Evolutionary conservation across 2,113 vertebrate genomes (phyloP), one percentile per base, ranked within the genome.

Genomic region (Columbina picui): DNA sequence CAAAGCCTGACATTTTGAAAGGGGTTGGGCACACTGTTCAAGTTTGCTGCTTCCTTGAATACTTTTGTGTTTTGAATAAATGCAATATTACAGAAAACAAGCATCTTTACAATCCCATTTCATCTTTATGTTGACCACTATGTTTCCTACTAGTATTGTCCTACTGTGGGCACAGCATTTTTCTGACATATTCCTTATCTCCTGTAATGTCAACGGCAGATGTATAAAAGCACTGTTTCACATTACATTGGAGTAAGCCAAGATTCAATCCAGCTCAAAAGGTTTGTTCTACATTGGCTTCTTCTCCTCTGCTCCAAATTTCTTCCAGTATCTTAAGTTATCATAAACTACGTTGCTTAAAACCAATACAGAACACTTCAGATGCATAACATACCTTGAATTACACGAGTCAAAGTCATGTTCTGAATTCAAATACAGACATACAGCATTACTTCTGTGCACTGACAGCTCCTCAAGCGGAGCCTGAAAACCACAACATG

Each of bases 1-100:
- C 38, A 29, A 55, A 43, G 10, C 8, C 41, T 29, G 13, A 39
- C 25, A 7, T 39, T 60, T 30, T 34, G 4, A 12, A n/a, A 39
- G 39, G 18, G 13, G 21, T 7, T 14, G 30, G 16, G 17, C 0
- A 2, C 0, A 0, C 10, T 15, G 21, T 18, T 60, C 7, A 23
- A 9, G 70, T 45, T 14, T 12, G 22, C 34, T 14, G 7, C 49
- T 57, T 36, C 53, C 30, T 10, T 34, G 12, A 45, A 32, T 6
- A 18, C 23, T 14, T 45, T 15, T 0, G 0, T 10, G 7, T 47
- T 43, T 43, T 30, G 27, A 36, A 3, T 9, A 49, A 50, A 20
- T 5, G 6, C 22, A 34, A 43, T 2, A 12, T 27, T 34, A 38
- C 4, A 30, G n/a, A 77, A 59, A 38, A 17, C 12, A 56, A 87